Evolutionary conservation across 2,888 invertebrate genomes (phyloP).

Genomic region (Synanthedon formicaeformis): DNA sequence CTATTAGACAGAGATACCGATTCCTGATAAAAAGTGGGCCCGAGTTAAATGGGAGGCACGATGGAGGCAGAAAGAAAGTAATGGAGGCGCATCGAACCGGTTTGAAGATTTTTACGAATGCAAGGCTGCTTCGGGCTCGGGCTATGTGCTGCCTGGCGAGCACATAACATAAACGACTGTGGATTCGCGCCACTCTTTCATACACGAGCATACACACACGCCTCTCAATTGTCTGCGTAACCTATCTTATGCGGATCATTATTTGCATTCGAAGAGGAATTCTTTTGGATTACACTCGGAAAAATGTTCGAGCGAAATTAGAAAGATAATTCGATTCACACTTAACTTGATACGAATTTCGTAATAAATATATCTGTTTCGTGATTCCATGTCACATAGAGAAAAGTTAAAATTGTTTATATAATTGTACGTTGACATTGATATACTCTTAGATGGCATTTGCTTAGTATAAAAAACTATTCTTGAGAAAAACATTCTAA

Average conservation of each 20-base stretch:
- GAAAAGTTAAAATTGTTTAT: too few relatives aligned
- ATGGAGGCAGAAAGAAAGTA: slow-evolving; percentile 69
- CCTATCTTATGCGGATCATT: slow-evolving; percentile 39
- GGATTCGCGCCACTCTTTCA: slow-evolving; percentile 63
- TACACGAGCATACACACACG: slow-evolving; percentile 35
- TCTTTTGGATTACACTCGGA: too few relatives aligned
- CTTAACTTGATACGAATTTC: neutral
- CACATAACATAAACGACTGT: slow-evolving; percentile 56
- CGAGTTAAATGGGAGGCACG: slow-evolving; percentile 69
- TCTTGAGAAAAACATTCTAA: too few relatives aligned
- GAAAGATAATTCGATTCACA: neutral
- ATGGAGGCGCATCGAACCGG: slow-evolving; percentile 69
- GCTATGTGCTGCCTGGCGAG: slow-evolving; percentile 54
- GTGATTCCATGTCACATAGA: too few relatives aligned
- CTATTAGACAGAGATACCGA: slow-evolving; percentile 70
- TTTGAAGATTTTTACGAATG: slow-evolving; percentile 70
- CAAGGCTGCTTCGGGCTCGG: slow-evolving; percentile 58
- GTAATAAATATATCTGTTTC: too few relatives aligned
- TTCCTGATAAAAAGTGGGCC: slow-evolving; percentile 70
- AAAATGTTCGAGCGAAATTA: too few relatives aligned
- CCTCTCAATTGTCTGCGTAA: slow-evolving; percentile 21
- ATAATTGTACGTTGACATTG: too few relatives aligned
- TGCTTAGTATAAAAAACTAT: too few relatives aligned
- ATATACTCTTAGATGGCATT: too few relatives aligned
- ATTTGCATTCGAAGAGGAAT: slow-evolving; percentile 5